Conservation (phyloP, 1,140 invertebrate genomes). For the Drosophila subobscura region DNA sequence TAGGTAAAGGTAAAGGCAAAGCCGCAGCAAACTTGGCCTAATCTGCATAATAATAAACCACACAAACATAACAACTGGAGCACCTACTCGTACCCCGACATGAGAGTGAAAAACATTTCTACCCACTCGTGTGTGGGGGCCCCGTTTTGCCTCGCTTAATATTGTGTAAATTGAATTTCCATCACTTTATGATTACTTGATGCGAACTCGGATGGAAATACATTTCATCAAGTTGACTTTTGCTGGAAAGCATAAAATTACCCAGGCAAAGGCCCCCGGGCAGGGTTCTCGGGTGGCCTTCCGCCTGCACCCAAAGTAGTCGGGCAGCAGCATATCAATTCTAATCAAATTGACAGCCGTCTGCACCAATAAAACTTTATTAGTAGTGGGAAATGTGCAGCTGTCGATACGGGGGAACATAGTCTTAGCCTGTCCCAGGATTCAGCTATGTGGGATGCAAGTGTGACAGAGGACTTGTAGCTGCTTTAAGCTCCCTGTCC, state of each 20-base stretch:
- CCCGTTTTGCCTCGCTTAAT: slow-evolving; percentile 73
- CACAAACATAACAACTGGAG: slow-evolving; percentile 44
- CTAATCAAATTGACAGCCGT: slow-evolving; percentile 48
- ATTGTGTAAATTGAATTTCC: slow-evolving; percentile 80
- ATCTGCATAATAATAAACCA: slow-evolving; percentile 81
- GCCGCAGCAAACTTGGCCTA: slow-evolving; percentile 61
- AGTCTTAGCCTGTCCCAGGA: background rate
- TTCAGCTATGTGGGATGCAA: no score
- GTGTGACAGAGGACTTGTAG: slow-evolving; percentile 6
- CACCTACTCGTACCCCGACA: slow-evolving; percentile 3
- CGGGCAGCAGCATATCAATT: slow-evolving; percentile 32
- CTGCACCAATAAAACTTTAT: slow-evolving; percentile 44
- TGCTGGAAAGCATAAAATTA: slow-evolving; percentile 4
- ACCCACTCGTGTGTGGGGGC: slow-evolving; percentile 1
- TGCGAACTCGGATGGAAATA: slow-evolving; percentile 64
- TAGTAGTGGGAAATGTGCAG: slow-evolving; percentile 6
- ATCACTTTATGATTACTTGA: slow-evolving; percentile 81
- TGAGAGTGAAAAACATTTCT: slow-evolving; percentile 49
- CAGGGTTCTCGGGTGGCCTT: background rate
- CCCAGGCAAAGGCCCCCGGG: background rate
- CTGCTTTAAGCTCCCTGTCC: slow-evolving; percentile 1
- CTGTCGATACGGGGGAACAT: slow-evolving; percentile 2
- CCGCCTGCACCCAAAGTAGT: slow-evolving; percentile 14
- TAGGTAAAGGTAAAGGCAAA: slow-evolving; percentile 51
- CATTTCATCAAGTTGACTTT: slow-evolving; percentile 46